Conservation (phyloP, 2,113 vertebrate genomes). For the Embiotoca jacksoni region DNA sequence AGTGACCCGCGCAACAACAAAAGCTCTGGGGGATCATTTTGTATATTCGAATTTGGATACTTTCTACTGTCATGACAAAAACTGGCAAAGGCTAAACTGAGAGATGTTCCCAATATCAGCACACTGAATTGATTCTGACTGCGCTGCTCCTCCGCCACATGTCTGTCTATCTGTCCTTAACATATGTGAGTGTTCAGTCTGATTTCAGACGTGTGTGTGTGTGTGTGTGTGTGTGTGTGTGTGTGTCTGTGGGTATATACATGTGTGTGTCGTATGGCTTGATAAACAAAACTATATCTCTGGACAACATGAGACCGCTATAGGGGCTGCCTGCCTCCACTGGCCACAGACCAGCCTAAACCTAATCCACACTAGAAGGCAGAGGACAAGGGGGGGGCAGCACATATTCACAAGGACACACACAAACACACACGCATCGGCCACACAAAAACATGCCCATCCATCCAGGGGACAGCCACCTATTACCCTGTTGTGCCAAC, state of each 20-base stretch:
- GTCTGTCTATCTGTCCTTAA: slow-evolving; percentile 56
- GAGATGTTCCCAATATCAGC: slow-evolving; percentile 32
- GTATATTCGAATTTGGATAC: slow-evolving; percentile 24
- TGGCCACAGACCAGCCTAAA: slow-evolving; percentile 77
- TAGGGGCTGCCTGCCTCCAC: slow-evolving; percentile 70
- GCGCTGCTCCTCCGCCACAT: slow-evolving; percentile 21
- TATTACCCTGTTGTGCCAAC: slow-evolving; percentile 75
- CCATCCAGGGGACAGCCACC: slow-evolving; percentile 74
- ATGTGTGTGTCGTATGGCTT: slow-evolving; percentile 36
- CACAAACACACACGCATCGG: slow-evolving; percentile 33
- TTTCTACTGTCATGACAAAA: slow-evolving; percentile 35
- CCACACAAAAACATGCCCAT: slow-evolving; percentile 53
- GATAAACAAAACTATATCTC: slow-evolving; percentile 67
- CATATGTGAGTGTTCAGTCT: slow-evolving; percentile 45
- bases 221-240: slow-evolving; percentile 30
- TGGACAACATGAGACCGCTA: slow-evolving; percentile 70
- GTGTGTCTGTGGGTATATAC: slow-evolving; percentile 15
- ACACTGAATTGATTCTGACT: slow-evolving; percentile 37
- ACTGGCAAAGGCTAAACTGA: slow-evolving; percentile 29
- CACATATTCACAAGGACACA: slow-evolving; percentile 24
- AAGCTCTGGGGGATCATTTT: slow-evolving; percentile 20
- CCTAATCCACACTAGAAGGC: slow-evolving; percentile 80
- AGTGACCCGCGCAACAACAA: not conserved
- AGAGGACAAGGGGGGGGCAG: slow-evolving; percentile 38
- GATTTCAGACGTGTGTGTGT: slow-evolving; percentile 52